phyloP scores from a whole-genome alignment of 1,140 invertebrate species.

The Condylostylus longicornis region DNA sequence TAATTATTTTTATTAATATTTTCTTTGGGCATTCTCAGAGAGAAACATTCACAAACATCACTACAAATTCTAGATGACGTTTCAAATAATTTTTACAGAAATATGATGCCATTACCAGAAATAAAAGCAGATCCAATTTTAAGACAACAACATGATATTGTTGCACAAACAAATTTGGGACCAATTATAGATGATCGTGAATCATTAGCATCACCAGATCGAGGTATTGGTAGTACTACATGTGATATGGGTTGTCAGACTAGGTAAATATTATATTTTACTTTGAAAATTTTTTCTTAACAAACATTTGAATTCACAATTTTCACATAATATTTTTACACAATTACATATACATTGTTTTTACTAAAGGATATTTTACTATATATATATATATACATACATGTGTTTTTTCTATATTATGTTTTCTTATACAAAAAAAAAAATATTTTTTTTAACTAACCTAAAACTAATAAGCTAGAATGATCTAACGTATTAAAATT shows the following conservation, averaged over 20 bases:
- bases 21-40: conserved; percentile 10
- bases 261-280: conserved; percentile 15
- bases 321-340: too few species aligned
- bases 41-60: conserved; percentile 29
- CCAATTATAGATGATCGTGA: conserved; percentile 5
- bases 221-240: conserved; percentile 17
- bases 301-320: too few species aligned
- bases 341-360: too few species aligned
- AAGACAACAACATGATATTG: conserved; percentile 22
- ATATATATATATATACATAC: too few species aligned
- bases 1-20: neutral
- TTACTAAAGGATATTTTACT: too few species aligned
- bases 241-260: conserved; percentile 33
- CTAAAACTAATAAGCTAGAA: too few species aligned
- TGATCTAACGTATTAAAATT: too few species aligned
- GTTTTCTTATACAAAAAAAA: too few species aligned
- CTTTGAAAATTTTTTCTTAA: too few species aligned
- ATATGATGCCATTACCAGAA: conserved; percentile 21
- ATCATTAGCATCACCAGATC: conserved; percentile 7
- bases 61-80: conserved; percentile 30
- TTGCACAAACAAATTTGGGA: conserved; percentile 18
- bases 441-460: too few species aligned
- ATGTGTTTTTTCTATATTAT: too few species aligned
- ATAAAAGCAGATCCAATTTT: conserved; percentile 24
- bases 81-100: conserved; percentile 26